Percentiles rank a stretch among this genome's conserved stretches.
Conservation (phyloP, 2,888 invertebrate species). For the Pomacea canaliculata region DNA sequence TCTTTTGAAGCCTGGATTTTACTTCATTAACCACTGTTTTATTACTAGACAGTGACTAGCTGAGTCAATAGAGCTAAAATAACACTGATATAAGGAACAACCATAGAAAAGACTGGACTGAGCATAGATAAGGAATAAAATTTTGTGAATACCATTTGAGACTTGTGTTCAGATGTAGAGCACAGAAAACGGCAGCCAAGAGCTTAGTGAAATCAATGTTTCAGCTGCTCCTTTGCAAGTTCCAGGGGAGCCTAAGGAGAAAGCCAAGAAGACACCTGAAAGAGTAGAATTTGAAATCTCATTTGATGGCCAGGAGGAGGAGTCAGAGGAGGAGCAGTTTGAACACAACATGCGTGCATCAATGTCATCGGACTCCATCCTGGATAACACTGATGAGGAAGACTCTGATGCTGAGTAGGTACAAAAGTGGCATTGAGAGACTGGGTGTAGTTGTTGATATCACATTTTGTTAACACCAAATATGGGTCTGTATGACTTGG, state of each 20-base stretch:
- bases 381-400: constrained; percentile 47
- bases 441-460: background rate
- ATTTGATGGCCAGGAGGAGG: constrained; percentile 61
- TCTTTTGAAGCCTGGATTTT: too few relatives aligned
- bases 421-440: background rate
- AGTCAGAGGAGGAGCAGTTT: constrained; percentile 90
- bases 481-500: too few relatives aligned
- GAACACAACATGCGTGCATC: constrained; percentile 89
- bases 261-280: constrained; percentile 77
- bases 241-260: constrained; percentile 39
- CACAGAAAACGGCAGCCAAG: too few relatives aligned
- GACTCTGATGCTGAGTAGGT: constrained; percentile 56
- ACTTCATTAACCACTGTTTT: too few relatives aligned
- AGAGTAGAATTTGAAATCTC: constrained; percentile 83
- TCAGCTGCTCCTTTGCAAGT: constrained; percentile 42
- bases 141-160: too few relatives aligned
- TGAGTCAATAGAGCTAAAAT: too few relatives aligned
- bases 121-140: too few relatives aligned
- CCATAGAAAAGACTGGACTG: too few relatives aligned
- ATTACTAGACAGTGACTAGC: too few relatives aligned
- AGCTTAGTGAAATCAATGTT: background rate
- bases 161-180: too few relatives aligned
- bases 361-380: constrained; percentile 72
- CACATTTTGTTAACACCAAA: too few relatives aligned
- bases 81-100: too few relatives aligned